Evolutionary conservation across 2,113 vertebrate genomes (phyloP).

Genomic region (Heterocephalus glaber): DNA sequence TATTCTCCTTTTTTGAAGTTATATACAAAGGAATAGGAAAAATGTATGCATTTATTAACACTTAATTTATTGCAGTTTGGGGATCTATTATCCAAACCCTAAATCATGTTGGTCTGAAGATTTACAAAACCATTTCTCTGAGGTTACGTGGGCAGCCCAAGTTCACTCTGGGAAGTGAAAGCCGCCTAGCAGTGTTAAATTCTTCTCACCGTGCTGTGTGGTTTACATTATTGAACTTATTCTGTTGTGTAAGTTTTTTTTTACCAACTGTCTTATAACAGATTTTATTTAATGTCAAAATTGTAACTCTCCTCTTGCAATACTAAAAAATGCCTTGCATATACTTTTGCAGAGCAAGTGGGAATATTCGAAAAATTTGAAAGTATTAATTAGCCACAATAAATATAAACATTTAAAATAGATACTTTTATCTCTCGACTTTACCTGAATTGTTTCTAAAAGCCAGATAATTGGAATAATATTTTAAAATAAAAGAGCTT

Average conservation of each 20-base stretch:
- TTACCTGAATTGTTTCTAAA: background rate
- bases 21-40: background rate
- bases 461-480: background rate
- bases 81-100: background rate
- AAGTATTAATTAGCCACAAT: background rate
- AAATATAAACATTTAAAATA: background rate
- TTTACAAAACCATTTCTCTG: background rate
- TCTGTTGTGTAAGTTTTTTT: background rate
- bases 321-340: background rate
- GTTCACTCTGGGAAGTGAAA: background rate
- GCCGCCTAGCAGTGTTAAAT: background rate
- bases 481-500: slow-evolving; percentile 32
- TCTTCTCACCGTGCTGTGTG: background rate
- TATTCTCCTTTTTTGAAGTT: background rate
- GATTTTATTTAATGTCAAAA: background rate
- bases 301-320: background rate
- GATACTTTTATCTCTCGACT: background rate
- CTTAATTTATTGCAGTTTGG: background rate
- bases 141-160: background rate
- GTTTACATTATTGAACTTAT: background rate
- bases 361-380: background rate
- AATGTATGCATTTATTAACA: background rate
- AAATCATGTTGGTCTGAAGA: background rate
- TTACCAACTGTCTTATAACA: background rate
- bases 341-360: background rate